Evolutionary conservation across 1,140 invertebrate genomes (phyloP).

Genomic region (Rhyacophila brunnea): DNA sequence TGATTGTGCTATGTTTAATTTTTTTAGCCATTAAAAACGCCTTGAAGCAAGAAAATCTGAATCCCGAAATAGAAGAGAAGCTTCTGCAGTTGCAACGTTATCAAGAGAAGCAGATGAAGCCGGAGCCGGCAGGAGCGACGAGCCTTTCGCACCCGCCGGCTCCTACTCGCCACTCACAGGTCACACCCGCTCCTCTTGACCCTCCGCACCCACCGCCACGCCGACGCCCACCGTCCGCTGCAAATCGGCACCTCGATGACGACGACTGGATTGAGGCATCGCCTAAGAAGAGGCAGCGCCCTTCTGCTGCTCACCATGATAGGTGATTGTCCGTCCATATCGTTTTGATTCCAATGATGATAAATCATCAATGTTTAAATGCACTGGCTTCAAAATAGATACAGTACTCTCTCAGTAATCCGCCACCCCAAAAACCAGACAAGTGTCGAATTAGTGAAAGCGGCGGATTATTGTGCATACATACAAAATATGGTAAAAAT

Average conservation of each 20-base stretch:
- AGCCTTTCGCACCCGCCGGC: constrained; percentile 45
- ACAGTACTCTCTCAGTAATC: not conserved
- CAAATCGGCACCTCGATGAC: constrained; percentile 50
- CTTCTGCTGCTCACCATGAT: constrained; percentile 5
- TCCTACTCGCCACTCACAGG: constrained; percentile 40
- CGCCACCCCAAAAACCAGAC: too few species aligned
- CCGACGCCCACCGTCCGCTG: constrained; percentile 39
- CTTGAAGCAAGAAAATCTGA: constrained; percentile 81
- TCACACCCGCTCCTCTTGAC: constrained; percentile 39
- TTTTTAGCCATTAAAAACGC: constrained; percentile 77
- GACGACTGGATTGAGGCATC: constrained; percentile 59
- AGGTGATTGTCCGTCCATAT: not conserved
- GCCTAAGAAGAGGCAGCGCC: constrained; percentile 49
- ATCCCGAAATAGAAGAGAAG: constrained; percentile 92
- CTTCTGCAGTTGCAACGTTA: constrained; percentile 83
- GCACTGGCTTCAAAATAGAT: too few species aligned
- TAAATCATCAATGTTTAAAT: too few species aligned
- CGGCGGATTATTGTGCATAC: too few species aligned
- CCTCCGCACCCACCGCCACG: constrained; percentile 21
- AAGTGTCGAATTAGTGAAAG: too few species aligned
- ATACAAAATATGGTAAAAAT: too few species aligned
- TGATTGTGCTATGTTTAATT: too few species aligned
- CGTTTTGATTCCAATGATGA: not conserved
- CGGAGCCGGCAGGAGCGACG: constrained; percentile 43
- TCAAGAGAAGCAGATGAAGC: constrained; percentile 77